Percentiles rank a stretch among this genome's conserved stretches.
phyloP scores from a whole-genome alignment of 2,888 invertebrate species.

The Nephrotoma flavescens region DNA sequence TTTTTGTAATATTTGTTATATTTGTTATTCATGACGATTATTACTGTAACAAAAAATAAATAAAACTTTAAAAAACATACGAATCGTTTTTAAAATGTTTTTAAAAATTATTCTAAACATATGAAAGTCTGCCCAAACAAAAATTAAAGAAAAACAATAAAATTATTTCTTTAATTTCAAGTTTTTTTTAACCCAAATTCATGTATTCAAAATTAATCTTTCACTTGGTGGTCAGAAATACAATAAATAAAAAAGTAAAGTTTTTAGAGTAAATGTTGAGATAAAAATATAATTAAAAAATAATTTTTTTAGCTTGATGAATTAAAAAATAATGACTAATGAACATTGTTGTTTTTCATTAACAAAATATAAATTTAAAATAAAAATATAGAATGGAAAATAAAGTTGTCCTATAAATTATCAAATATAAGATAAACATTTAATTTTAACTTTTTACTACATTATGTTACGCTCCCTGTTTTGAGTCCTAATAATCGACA shows the following conservation, averaged over 20 bases:
- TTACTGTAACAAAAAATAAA: slow-evolving; percentile 2
- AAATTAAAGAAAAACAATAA: not conserved
- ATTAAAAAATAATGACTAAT: not conserved
- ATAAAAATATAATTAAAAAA: not conserved
- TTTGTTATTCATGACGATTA: slow-evolving; percentile 16
- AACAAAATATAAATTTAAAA: not conserved
- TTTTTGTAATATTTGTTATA: slow-evolving; percentile 18
- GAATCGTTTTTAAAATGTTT: not conserved
- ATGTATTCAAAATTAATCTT: not conserved
- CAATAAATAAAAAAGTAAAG: not conserved
- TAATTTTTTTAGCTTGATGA: not conserved
- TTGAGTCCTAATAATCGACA: not conserved
- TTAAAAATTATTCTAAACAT: not conserved
- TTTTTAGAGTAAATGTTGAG: not conserved
- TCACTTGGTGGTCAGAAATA: not conserved
- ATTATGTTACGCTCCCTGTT: not conserved
- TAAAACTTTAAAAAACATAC: not conserved
- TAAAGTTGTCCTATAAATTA: not conserved
- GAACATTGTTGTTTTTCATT: not conserved
- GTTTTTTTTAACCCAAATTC: not conserved
- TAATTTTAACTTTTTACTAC: not conserved
- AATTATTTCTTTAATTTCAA: not conserved
- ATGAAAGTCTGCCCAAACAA: not conserved
- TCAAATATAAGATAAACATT: not conserved
- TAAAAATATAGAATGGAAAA: not conserved